phyloP scores from a whole-genome alignment of 2,113 vertebrate species.

The Ptilorrhoa leucosticta region DNA sequence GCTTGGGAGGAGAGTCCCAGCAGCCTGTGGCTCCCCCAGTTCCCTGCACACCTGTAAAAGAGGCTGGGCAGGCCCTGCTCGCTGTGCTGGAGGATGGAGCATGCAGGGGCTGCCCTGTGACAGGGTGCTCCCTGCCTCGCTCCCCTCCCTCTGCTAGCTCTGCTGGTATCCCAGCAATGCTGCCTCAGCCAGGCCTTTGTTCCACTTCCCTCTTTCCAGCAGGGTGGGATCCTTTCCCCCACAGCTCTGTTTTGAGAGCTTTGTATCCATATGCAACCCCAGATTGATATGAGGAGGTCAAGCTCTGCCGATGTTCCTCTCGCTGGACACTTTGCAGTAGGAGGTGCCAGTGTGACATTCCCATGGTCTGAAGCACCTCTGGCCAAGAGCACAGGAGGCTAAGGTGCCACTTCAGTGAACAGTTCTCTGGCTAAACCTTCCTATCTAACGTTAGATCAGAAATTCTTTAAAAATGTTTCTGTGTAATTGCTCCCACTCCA shows the following conservation, averaged over 20 bases:
- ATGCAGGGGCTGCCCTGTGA: background rate
- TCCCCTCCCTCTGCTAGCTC: background rate
- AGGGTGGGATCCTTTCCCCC: background rate
- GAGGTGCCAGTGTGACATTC: background rate
- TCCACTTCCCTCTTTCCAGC: background rate
- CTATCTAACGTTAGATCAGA: background rate
- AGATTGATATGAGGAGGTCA: background rate
- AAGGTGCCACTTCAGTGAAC: background rate
- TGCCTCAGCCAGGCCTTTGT: background rate
- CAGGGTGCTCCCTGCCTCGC: fast-evolving
- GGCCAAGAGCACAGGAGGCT: background rate
- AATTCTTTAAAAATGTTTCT: background rate
- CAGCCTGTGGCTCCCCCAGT: background rate
- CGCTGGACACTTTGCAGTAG: fast-evolving
- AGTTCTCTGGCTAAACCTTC: background rate
- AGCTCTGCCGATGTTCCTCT: background rate
- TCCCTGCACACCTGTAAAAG: constrained; percentile 32
- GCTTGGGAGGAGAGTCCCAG: background rate
- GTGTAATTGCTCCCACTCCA: background rate
- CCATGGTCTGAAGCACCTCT: background rate
- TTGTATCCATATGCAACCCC: background rate
- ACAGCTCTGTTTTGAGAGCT: background rate
- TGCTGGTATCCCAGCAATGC: fast-evolving
- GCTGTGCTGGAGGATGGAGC: background rate
- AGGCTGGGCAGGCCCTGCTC: background rate